Evolutionary conservation across 23 tunicate genomes (phyloP), one percentile per base, ranked within the genome.

Genomic region (Phallusia fumigata): DNA sequence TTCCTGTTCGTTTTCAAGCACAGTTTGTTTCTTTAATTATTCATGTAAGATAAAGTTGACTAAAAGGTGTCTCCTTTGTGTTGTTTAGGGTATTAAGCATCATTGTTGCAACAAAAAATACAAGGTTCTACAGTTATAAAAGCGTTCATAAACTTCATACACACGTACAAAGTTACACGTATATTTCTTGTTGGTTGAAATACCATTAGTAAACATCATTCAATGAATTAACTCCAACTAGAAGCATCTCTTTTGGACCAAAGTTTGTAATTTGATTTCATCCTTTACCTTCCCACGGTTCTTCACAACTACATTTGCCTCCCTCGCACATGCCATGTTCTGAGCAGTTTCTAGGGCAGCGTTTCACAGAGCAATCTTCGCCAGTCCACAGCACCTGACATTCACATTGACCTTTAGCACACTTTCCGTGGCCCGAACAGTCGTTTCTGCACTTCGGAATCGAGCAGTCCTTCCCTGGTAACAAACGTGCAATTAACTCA

Each of bases 321-420:
- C 52, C 19, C 35, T 35, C 12, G 50, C 83, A 80, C 15, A 10
- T 33, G 6, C 83, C 83, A 53, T 80, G 30, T 3, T 33, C 73
- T 13, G 83, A 80, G n/a, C 83, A 80, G 24, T 80, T 52, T 80
- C 83, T 80, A 16, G 83, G 83, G 52, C 83, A 80, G 16, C 83
- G 13, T 30, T 53, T 32, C 6, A 30, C 31, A 15, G 73, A 52
- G 24, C 83, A 80, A 22, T 53, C 40, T 26, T 52, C 24, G n/a
- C 73, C 83, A 16, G n/a, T 31, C 83, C 83, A 80, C 21, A 18
- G 24, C 36, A 28, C 73, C 32, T 80, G 36, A 24, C 83, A 80
- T 1, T 30, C 6, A 80, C 83, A 80, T 21, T 31, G 36, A 16
- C 83, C 83, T 32, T 26, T 28, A 2, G 11, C 74, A 32, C 83